These are phyloP conservation scores for Lycaon pictus DNA, from an alignment of 2,113 vertebrate genomes.

Conservation along the genomic window DNA sequence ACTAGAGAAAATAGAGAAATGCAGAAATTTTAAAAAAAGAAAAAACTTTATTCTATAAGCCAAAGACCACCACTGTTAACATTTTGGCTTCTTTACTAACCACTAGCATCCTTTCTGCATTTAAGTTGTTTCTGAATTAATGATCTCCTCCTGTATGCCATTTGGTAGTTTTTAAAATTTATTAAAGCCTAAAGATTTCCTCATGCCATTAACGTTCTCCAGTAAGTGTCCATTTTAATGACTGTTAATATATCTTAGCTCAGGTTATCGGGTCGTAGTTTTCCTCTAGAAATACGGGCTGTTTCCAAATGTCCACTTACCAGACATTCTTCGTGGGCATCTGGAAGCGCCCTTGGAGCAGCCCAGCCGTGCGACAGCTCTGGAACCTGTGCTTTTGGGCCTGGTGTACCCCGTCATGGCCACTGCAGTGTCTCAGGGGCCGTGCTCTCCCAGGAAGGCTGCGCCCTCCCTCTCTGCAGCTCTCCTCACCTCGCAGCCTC, in stretches of 20 bases:
- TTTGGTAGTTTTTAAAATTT: neutral
- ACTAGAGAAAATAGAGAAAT: neutral
- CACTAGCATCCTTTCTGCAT: neutral
- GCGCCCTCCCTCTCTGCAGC: no score
- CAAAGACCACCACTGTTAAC: neutral
- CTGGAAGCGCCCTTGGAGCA: neutral
- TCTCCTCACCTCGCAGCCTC: neutral
- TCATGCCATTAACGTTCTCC: neutral
- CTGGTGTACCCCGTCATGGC: neutral
- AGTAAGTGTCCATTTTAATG: neutral
- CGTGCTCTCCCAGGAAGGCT: neutral
- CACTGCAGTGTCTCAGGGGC: no score
- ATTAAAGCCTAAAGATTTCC: neutral
- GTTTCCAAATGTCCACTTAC: neutral
- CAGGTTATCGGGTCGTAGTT: neutral
- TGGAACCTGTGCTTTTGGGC: neutral
- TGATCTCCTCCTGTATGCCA: neutral
- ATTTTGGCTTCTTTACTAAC: neutral
- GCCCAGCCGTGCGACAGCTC: accelerated
- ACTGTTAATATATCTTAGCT: neutral
- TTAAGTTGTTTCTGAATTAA: neutral
- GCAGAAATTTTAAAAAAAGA: neutral
- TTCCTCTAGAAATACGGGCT: neutral
- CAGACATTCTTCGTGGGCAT: neutral
- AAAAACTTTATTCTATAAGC: neutral